Base-by-base conservation (phyloP, 2,888 invertebrate genomes). In the Vesta saturnalis region DNA sequence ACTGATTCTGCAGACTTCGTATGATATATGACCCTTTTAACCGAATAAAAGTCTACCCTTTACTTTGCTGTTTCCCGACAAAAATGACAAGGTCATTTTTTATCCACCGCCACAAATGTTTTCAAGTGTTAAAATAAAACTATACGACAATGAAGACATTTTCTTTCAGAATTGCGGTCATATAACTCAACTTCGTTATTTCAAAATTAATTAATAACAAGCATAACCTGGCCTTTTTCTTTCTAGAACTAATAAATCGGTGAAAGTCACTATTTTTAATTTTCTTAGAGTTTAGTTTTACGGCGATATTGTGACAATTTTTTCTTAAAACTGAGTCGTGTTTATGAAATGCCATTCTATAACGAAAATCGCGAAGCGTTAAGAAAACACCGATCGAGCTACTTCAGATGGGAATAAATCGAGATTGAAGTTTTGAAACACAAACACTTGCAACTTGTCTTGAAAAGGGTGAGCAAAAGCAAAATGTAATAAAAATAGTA, bases 21-120 rank as follows among this genome's bases (percentile, higher is more conserved):
- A 70, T 70, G 70, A 70, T 70, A 70, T 70, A 70, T 64, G 66
- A 67, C 60, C 65, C 70, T 70, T 70, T 70, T 70, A 70, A 66
- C 67, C 70, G 70, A 66, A 70, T 70, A 70, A 70, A 70, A 64
- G 67, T 70, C 67, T 70, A 67, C 70, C 70, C 70, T 70, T 65
- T 67, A 66, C 66, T 66, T 59, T 49, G 66, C 15, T 63, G 56
- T 67, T 56, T 67, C 63, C 57, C 67, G 60, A 66, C 66, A 63
- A 18, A 70, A 70, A 70, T 64, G 70, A 70, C 70, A 67, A 63
- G 67, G 67, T 67, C 66, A 60, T 70, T 67, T 63, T 70, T 70
- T 66, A 65, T 57, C 3, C 21, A 39, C 64, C 18, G 21, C 64
- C 61, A 43, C 69, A 68, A 68, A 68, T 68, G 63, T 63, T 64